Evolutionary conservation across 2,888 invertebrate species (phyloP), one percentile per base, ranked within the genome.

Genomic region (Orgyia antiqua): DNA sequence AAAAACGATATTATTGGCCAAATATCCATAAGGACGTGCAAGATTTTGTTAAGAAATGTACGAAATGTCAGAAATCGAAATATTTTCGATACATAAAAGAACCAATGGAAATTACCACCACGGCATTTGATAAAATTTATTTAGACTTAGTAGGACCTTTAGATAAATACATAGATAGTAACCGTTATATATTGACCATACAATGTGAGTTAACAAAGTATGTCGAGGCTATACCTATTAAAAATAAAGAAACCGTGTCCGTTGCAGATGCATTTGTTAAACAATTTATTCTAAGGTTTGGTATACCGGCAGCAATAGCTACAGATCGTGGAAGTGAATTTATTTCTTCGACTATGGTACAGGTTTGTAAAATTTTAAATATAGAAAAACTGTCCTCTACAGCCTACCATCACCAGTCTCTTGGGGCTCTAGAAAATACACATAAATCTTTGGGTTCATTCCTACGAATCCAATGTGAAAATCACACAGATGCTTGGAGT

Each of bases 361-460:
- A 46, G 26, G 40, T 41, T 15, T 38, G 45, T 39, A 37, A 42
- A 25, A n/a, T 45, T 6, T 18, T 44, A 13, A 11, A 33, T 10
- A 39, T 45, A 7, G n/a, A 34, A 19, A 32, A 45, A 24, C 6
- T 42, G 11, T 10, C 23, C 9, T 45, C 42, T 3, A 38, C 42
- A 21, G 36, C 43, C 3, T 39, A 41, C 23, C 36, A 37, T 15
- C 37, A 39, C 13, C 20, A 45, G 15, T 23, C 33, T 6, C 33
- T 42, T 13, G 39, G 40, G 13, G 27, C 45, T 1, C 19, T 45
- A 1, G 45, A 45, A 34, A 45, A 19, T 20, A 5, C 28, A 1
- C 23, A 21, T 15, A 23, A 29, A 15, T 10, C 9, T n/a, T 8
- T 29, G 2, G 15, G 15, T 10, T 10, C 8, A 8, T 29, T 23